Evolutionary conservation across 2,797 vertebrate genomes (phyloP).

Genomic region (Vultur gryphus): DNA sequence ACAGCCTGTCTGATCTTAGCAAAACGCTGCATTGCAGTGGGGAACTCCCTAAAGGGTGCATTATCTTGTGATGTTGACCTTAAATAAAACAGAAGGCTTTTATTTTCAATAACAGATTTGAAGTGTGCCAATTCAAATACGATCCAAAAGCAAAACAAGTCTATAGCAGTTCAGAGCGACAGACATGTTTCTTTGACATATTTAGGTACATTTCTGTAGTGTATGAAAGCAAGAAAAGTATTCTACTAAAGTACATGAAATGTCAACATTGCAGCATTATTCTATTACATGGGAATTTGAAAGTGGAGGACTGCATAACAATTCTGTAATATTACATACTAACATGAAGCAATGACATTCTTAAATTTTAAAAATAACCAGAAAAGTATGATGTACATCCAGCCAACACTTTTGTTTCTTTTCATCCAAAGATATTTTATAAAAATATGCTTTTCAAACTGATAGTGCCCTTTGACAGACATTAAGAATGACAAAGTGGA

Average conservation of each 20-base stretch:
- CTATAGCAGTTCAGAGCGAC: neutral
- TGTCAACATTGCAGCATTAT: neutral
- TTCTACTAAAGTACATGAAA: neutral
- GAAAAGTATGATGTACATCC: neutral
- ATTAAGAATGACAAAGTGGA: neutral
- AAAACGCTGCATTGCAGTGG: conserved; percentile 26
- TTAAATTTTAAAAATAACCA: neutral
- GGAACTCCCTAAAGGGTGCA: neutral
- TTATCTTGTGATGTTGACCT: conserved; percentile 10
- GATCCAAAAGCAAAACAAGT: neutral
- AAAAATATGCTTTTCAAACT: neutral
- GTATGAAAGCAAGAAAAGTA: neutral
- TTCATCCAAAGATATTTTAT: neutral
- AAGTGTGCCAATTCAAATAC: neutral
- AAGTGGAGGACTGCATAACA: neutral
- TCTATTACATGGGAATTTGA: neutral
- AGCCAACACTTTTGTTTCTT: neutral
- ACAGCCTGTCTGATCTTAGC: neutral
- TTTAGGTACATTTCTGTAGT: neutral
- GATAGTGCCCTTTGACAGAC: neutral
- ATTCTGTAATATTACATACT: neutral
- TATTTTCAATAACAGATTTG: neutral
- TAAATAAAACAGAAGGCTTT: neutral
- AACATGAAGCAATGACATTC: neutral
- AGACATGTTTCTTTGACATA: neutral